These are phyloP conservation scores for Colaptes auratus DNA, from an alignment of 2,113 vertebrate genomes.

Conservation along the genomic window DNA sequence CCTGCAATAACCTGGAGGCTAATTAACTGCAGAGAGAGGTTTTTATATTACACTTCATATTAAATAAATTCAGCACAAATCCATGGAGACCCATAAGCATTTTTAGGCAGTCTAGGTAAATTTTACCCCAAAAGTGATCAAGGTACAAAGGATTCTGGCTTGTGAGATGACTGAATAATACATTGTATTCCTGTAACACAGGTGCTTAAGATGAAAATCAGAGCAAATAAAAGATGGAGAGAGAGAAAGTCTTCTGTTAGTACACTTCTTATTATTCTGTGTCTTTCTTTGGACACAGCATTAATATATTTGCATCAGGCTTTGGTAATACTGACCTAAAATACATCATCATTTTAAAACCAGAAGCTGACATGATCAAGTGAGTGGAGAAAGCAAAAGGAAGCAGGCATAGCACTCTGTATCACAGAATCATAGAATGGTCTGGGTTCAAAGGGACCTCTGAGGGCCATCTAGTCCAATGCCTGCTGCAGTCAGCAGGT, in stretches of 20 bases:
- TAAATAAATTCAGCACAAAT: conserved; percentile 56
- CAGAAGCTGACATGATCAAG: not conserved
- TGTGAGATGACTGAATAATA: not conserved
- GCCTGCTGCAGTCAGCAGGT: too few relatives aligned
- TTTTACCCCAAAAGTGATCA: conserved; percentile 11
- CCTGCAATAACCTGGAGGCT: conserved; percentile 46
- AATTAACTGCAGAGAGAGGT: conserved; percentile 32
- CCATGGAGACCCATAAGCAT: conserved; percentile 23
- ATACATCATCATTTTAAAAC: not conserved
- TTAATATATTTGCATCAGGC: not conserved
- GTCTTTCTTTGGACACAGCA: not conserved
- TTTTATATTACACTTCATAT: conserved; percentile 27
- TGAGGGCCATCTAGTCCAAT: too few relatives aligned
- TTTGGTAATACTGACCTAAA: not conserved
- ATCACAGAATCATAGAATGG: too few relatives aligned
- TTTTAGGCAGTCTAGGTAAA: conserved; percentile 50
- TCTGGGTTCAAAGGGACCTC: too few relatives aligned
- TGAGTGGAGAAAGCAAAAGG: not conserved
- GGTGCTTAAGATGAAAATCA: not conserved
- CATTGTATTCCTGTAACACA: not conserved
- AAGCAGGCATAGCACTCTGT: not conserved
- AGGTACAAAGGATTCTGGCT: not conserved
- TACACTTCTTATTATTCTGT: not conserved
- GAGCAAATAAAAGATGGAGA: not conserved
- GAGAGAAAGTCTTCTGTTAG: not conserved